A percentile compares a stretch with the other conserved stretches of the same genome.
phyloP scores from a whole-genome alignment of 2,113 vertebrate species.

The Silurus glanis region DNA sequence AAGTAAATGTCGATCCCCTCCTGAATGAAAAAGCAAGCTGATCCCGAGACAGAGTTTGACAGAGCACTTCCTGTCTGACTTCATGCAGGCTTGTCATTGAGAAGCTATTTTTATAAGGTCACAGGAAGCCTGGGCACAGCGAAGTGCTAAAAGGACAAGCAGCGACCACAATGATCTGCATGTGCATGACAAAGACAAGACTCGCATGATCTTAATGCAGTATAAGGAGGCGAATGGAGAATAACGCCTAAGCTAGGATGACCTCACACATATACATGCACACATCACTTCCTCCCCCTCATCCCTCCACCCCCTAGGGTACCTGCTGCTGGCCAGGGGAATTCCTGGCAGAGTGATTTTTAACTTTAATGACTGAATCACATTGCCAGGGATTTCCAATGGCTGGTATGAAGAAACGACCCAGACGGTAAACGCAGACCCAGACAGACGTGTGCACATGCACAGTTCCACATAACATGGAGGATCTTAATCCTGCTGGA shows the following conservation, averaged over 20 bases:
- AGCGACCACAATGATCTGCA: conserved; percentile 29
- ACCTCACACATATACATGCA: background rate
- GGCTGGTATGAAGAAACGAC: conserved; percentile 73
- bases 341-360: conserved; percentile 97
- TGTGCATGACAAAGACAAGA: conserved; percentile 42
- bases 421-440: conserved; percentile 23
- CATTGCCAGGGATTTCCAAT: conserved; percentile 99
- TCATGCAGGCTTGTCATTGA: conserved; percentile 71
- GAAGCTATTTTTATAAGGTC: conserved; percentile 73
- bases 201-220: background rate
- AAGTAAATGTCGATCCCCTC: background rate
- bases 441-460: conserved; percentile 9
- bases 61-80: conserved; percentile 64
- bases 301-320: background rate
- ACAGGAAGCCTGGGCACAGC: conserved; percentile 65
- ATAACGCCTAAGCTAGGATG: conserved; percentile 12
- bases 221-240: background rate
- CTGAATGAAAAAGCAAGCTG: conserved; percentile 40
- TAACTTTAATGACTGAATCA: conserved; percentile 84
- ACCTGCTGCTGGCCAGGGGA: conserved; percentile 81
- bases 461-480: conserved; percentile 36
- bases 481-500: conserved; percentile 36
- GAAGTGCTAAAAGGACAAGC: conserved; percentile 37
- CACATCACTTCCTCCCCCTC: background rate
- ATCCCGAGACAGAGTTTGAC: conserved; percentile 55